phyloP scores from a whole-genome alignment of 2,888 invertebrate species.

The Griposia aprilina region DNA sequence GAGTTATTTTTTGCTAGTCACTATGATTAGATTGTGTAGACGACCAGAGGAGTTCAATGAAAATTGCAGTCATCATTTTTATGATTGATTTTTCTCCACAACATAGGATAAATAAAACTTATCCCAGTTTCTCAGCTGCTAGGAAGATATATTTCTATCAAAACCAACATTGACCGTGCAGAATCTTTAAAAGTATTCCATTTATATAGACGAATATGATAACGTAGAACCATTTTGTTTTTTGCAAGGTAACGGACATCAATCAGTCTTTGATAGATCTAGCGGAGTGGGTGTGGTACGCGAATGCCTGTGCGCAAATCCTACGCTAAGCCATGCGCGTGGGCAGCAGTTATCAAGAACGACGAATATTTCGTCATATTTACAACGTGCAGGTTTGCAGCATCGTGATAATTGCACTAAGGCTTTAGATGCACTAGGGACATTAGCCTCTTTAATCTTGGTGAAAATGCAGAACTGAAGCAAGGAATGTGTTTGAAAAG shows the following conservation, averaged over 20 bases:
- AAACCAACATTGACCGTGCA: constrained; percentile 26
- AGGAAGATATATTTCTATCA: constrained; percentile 11
- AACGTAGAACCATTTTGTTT: constrained; percentile 27
- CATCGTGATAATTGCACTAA: constrained; percentile 42
- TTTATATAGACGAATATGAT: constrained; percentile 16
- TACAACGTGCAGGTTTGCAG: constrained; percentile 42
- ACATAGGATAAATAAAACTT: background rate
- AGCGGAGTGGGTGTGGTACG: constrained; percentile 62
- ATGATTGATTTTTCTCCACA: constrained; percentile 5
- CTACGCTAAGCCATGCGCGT: constrained; percentile 62
- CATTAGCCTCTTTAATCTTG: background rate
- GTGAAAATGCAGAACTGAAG: background rate
- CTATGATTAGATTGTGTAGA: background rate
- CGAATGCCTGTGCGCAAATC: constrained; percentile 64
- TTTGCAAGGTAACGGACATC: constrained; percentile 58
- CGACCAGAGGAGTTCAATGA: background rate
- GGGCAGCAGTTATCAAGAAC: constrained; percentile 66
- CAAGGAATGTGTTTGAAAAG: background rate
- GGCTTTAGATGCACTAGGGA: background rate
- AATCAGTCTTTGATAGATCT: constrained; percentile 54
- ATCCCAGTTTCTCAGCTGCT: background rate
- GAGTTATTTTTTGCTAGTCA: constrained; percentile 31
- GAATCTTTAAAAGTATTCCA: constrained; percentile 37
- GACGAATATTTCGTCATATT: constrained; percentile 49
- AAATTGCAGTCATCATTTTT: constrained; percentile 14